Conservation (phyloP, 2,888 invertebrate genomes). For the Podotricha telesiphe region DNA sequence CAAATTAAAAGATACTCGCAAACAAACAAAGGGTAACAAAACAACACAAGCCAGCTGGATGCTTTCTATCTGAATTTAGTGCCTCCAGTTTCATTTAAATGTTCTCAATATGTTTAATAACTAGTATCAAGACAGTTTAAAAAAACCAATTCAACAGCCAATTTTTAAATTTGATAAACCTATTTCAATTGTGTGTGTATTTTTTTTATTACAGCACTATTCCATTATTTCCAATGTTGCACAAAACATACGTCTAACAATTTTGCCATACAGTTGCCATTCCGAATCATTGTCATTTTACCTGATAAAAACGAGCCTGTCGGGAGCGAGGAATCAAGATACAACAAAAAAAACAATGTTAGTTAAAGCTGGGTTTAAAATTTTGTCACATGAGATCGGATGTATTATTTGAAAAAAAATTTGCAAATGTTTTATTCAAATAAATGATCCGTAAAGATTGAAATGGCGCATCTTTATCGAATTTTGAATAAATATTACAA, state of each 20-base stretch:
- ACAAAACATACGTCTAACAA: constrained; percentile 75
- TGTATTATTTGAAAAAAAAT: constrained; percentile 42
- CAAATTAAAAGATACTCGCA: constrained; percentile 82
- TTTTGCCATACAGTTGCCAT: constrained; percentile 81
- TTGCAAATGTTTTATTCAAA: constrained; percentile 44
- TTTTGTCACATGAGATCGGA: constrained; percentile 38
- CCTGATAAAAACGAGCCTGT: constrained; percentile 94
- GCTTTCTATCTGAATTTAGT: constrained; percentile 67
- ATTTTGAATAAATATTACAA: constrained; percentile 17
- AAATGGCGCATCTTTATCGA: constrained; percentile 27
- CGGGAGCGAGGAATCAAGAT: constrained; percentile 87
- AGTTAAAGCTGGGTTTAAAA: constrained; percentile 69
- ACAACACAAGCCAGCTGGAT: constrained; percentile 76
- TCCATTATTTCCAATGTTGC: constrained; percentile 60
- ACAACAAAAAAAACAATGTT: constrained; percentile 83
- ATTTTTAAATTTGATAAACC: constrained; percentile 62
- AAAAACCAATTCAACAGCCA: constrained; percentile 63
- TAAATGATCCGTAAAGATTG: constrained; percentile 31
- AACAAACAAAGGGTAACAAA: constrained; percentile 78
- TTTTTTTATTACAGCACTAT: constrained; percentile 76
- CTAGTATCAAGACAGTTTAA: not conserved
- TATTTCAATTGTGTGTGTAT: constrained; percentile 58
- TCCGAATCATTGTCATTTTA: constrained; percentile 84
- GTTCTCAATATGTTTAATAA: constrained; percentile 15
- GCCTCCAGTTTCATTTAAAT: constrained; percentile 34